Evolutionary conservation across 2,113 vertebrate genomes (phyloP), one percentile per base, ranked within the genome.

Genomic region (Paramisgurnus dabryanus): DNA sequence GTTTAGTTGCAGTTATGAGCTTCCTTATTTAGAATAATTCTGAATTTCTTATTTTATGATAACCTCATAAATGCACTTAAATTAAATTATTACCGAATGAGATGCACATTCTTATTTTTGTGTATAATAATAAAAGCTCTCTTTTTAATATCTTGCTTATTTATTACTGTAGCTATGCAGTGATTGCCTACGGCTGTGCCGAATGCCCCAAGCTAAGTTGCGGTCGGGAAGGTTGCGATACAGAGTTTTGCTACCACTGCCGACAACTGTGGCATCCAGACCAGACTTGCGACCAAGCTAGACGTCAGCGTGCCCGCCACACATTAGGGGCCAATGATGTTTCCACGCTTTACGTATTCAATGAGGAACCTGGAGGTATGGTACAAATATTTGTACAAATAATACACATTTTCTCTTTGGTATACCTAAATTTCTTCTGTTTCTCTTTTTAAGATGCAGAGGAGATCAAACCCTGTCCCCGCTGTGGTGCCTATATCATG

Each of bases 241-340:
- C 94, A 0, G 94, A 95, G 90, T 95, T 96, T 91, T 96, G 95
- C 87, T 96, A 95, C 91, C 95, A 94, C 92, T 96, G 95, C 83
- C 92, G 93, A 45, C 95, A 95, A 91, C 92, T 93, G 79, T 96
- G 95, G 95, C 95, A 96, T 74, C 94, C 95, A 0, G 89, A 94
- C 0, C 88, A 94, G 86, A 95, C 95, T 7, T 96, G 95, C 6
- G 91, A 87, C 69, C 91, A 92, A 34, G 93, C 94, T 49, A 91
- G 93, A 61, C 91, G 92, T 11, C 93, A 93, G 85, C 87, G 94
- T 3, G 88, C 92, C 11, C 93, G 90, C 63, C 91, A 94, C 86
- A 87, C 91, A 1, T 89, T 91, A 3, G 82, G 88, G 5, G 85
- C 89, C 78, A 87, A 86, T 13, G 91, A 89, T 45, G 85, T 90